Percentiles rank a stretch among this genome's conserved stretches.
Evolutionary conservation across 2,113 vertebrate species (phyloP).

Genomic region (human (Homo sapiens)): GRCh38 chr5:81821001-81821500

Average conservation of each 20-base stretch:
- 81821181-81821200: background rate
- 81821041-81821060: background rate
- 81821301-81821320: background rate
- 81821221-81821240: background rate
- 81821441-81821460: background rate
- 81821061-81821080: background rate
- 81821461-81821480: background rate
- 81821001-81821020: background rate
- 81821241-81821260: background rate
- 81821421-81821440: conserved; percentile 22
- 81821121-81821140: background rate
- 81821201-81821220: background rate
- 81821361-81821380: background rate
- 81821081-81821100: background rate
- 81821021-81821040: background rate
- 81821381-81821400: background rate
- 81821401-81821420: background rate
- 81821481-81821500: conserved; percentile 39
- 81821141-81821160: background rate
- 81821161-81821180: background rate
- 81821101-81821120: background rate
- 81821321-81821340: background rate
- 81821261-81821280: background rate
- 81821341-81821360: background rate
- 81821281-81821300: background rate